A percentile compares a stretch with the other conserved stretches of the same genome.
Evolutionary conservation across 2,797 vertebrate genomes (phyloP).

Genomic region (Parauchenoglanis ngamensis): DNA sequence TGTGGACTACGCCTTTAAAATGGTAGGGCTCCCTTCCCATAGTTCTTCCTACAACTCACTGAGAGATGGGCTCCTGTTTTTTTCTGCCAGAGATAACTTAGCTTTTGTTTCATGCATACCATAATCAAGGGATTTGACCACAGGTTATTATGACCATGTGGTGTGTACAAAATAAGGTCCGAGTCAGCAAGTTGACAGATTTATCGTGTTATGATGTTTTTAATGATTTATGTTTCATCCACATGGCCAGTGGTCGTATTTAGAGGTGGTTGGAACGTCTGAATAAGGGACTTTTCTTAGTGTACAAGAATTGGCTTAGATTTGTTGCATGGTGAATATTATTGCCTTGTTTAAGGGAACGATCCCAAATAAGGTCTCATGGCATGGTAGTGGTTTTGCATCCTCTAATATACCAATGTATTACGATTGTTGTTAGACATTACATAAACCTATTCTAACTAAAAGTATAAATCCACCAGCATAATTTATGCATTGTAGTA

Average conservation of each 20-base stretch:
- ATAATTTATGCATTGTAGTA: neutral
- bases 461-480: neutral
- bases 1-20: slow-evolving; percentile 41
- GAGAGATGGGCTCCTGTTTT: slow-evolving; percentile 60
- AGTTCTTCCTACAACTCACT: slow-evolving; percentile 53
- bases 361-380: slow-evolving; percentile 69
- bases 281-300: slow-evolving; percentile 64
- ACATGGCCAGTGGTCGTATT: slow-evolving; percentile 69
- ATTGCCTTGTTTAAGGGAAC: slow-evolving; percentile 61
- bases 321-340: slow-evolving; percentile 63
- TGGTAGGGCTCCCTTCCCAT: slow-evolving; percentile 15
- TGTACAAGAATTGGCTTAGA: slow-evolving; percentile 56
- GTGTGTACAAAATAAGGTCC: slow-evolving; percentile 71
- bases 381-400: slow-evolving; percentile 62
- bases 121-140: slow-evolving; percentile 73
- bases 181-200: slow-evolving; percentile 67
- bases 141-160: slow-evolving; percentile 72
- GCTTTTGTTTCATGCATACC: slow-evolving; percentile 70
- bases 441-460: neutral
- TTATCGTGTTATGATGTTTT: slow-evolving; percentile 72
- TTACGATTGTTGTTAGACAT: neutral
- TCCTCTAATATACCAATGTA: neutral
- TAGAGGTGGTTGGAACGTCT: slow-evolving; percentile 68
- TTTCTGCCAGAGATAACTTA: slow-evolving; percentile 66
- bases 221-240: slow-evolving; percentile 71